Evolutionary conservation across 2,888 invertebrate genomes (phyloP).

Genomic region (Pandemis heparana): DNA sequence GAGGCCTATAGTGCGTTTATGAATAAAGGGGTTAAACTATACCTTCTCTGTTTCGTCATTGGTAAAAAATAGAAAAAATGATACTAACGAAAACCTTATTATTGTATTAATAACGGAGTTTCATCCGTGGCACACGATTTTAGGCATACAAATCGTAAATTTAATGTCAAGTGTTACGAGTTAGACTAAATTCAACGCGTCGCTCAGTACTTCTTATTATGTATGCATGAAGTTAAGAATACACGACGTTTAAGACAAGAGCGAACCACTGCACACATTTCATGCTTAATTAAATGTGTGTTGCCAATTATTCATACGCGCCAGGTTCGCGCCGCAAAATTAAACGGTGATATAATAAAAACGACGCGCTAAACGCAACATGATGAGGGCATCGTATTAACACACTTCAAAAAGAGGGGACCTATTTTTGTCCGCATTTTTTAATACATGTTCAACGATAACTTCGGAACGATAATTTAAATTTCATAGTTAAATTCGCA

Average conservation of each 20-base stretch:
- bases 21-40: no score
- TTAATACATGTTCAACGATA: no score
- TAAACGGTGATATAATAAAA: constrained; percentile 14
- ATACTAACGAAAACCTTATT: not conserved
- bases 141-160: constrained; percentile 26
- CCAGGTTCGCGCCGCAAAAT: constrained; percentile 11
- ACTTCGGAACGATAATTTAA: no score
- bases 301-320: constrained; percentile 33
- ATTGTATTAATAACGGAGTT: not conserved
- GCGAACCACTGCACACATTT: constrained; percentile 39
- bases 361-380: not conserved
- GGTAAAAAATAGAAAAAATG: not conserved
- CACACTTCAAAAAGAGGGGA: no score
- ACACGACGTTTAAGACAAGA: constrained; percentile 36
- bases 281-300: constrained; percentile 40
- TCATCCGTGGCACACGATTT: not conserved
- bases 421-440: no score
- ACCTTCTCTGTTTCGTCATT: no score
- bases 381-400: not conserved
- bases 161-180: constrained; percentile 23
- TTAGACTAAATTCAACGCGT: constrained; percentile 27
- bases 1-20: no score
- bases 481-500: no score
- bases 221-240: constrained; percentile 42
- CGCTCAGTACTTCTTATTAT: constrained; percentile 29